Evolutionary conservation across 1,140 invertebrate genomes (phyloP).

Genomic region (Metaphire vulgaris): DNA sequence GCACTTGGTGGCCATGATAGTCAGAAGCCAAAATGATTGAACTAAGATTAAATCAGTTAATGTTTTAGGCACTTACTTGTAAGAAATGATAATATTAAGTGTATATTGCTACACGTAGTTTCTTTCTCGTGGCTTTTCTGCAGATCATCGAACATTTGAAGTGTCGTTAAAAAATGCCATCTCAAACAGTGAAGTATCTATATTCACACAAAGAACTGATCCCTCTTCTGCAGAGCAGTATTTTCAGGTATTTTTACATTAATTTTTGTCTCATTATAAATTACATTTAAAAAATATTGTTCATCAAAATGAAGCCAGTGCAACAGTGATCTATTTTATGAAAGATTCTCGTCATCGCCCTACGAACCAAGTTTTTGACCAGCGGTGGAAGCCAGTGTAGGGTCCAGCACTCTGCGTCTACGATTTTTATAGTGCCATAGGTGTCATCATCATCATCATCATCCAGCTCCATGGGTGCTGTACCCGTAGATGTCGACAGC

Average conservation of each 20-base stretch:
- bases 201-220: conserved; percentile 92
- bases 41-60: no score
- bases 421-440: conserved; percentile 4
- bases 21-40: no score
- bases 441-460: no score
- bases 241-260: conserved; percentile 59
- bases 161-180: conserved; percentile 36
- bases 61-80: no score
- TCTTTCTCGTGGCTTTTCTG: no score
- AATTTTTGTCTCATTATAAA: conserved; percentile 6
- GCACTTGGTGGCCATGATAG: no score
- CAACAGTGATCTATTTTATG: not conserved
- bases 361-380: not conserved
- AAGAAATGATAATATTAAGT: no score
- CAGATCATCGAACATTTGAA: conserved; percentile 17
- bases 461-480: no score
- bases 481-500: no score
- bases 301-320: not conserved
- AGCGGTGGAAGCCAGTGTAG: not conserved
- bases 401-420: not conserved
- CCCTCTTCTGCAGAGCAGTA: conserved; percentile 95
- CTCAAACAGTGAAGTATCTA: conserved; percentile 47
- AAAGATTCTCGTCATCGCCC: not conserved
- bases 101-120: no score
- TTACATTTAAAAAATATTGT: conserved; percentile 9